These are phyloP conservation scores for Pedionomus torquatus DNA, from an alignment of 2,113 vertebrate species.

Conservation along the genomic window DNA sequence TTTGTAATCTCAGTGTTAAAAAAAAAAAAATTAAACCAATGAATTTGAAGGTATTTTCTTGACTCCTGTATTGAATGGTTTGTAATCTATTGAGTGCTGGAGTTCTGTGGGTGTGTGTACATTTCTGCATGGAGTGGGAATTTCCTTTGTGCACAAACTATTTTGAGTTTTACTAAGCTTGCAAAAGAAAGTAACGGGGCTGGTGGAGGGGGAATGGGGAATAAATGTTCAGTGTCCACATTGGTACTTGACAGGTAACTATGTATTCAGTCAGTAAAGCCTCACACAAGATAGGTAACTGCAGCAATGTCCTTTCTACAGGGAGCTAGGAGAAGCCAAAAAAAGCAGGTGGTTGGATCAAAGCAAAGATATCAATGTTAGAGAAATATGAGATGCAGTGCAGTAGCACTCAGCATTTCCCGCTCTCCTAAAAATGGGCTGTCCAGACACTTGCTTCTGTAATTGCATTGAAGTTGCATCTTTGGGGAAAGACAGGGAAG, in stretches of 20 bases:
- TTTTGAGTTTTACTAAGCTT: not conserved
- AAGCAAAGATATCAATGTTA: not conserved
- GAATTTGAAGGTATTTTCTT: not conserved
- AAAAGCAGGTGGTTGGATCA: not conserved
- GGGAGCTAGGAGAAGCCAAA: not conserved
- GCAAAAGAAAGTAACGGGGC: not conserved
- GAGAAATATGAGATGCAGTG: not conserved
- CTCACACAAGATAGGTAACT: not conserved
- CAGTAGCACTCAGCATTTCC: not conserved
- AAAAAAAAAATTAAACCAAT: rapidly evolving
- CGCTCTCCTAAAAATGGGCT: not conserved
- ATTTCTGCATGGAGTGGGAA: not conserved
- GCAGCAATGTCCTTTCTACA: not conserved
- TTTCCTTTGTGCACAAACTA: not conserved
- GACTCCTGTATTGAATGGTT: not conserved
- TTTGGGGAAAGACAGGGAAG: not conserved
- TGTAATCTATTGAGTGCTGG: not conserved
- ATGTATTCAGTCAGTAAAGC: not conserved
- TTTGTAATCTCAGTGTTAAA: not conserved
- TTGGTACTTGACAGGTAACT: not conserved
- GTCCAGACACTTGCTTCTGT: not conserved
- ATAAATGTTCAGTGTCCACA: not conserved
- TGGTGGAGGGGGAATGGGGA: not conserved
- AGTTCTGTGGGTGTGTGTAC: not conserved
- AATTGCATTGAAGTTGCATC: not conserved